A percentile compares a stretch with the other conserved stretches of the same genome.
These are phyloP conservation scores for Drosophila gaucha DNA, from an alignment of 2,888 invertebrate species.

Conservation along the genomic window DNA sequence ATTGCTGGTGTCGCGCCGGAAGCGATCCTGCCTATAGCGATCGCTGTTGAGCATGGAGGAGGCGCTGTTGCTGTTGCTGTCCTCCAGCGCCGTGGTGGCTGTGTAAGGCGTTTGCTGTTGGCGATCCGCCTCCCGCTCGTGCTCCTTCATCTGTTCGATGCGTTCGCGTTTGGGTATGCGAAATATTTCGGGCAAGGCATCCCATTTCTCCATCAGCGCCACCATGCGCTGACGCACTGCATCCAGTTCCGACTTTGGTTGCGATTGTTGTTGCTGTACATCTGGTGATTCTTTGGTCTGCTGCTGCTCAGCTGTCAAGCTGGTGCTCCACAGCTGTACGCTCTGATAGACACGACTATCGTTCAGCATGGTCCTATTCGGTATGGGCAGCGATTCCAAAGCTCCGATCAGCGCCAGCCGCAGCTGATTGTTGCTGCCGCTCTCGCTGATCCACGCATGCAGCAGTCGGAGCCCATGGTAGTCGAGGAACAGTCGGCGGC, in stretches of 20 bases:
- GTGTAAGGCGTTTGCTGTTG: constrained; percentile 86
- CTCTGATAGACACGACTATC: constrained; percentile 95
- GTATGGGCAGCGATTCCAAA: constrained; percentile 93
- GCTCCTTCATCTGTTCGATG: constrained; percentile 97
- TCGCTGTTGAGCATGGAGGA: constrained; percentile 32
- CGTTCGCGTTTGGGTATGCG: constrained; percentile 94
- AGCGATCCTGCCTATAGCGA: constrained; percentile 64
- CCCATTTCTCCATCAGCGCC: constrained; percentile 71
- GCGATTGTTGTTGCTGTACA: background rate
- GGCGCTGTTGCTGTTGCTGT: constrained; percentile 48
- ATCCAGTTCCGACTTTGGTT: background rate
- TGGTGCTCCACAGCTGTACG: constrained; percentile 91
- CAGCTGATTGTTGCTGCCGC: constrained; percentile 75
- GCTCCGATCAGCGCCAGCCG: constrained; percentile 92
- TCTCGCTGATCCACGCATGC: constrained; percentile 96
- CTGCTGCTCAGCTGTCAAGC: background rate
- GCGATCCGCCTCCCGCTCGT: constrained; percentile 94
- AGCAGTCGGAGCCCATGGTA: constrained; percentile 96
- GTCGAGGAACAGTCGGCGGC: constrained; percentile 94
- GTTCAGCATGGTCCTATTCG: constrained; percentile 95
- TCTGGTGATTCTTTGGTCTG: background rate
- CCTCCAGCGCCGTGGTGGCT: constrained; percentile 52
- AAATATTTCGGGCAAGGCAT: constrained; percentile 85
- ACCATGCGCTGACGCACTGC: constrained; percentile 36
- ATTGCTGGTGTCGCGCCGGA: constrained; percentile 51